Conservation (phyloP, 2,797 vertebrate species). For the Salmo trutta region DNA sequence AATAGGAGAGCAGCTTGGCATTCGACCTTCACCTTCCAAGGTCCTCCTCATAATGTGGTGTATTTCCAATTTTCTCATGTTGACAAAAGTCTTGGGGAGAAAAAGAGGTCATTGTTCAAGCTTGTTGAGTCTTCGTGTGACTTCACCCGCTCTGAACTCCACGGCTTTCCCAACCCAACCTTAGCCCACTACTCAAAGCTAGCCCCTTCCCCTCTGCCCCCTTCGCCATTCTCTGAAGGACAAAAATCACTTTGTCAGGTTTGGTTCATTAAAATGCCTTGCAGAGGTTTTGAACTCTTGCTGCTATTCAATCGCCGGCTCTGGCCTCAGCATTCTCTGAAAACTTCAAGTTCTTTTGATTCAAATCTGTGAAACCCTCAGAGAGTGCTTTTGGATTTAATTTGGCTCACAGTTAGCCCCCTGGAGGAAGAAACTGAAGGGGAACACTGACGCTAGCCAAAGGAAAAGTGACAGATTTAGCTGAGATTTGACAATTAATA, state of each 20-base stretch:
- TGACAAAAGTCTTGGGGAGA: conserved; percentile 55
- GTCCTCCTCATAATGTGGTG: conserved; percentile 49
- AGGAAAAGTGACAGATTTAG: conserved; percentile 44
- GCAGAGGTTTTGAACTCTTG: conserved; percentile 50
- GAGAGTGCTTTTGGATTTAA: conserved; percentile 46
- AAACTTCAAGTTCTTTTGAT: conserved; percentile 46
- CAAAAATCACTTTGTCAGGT: conserved; percentile 58
- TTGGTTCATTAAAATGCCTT: conserved; percentile 64
- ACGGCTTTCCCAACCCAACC: conserved; percentile 22
- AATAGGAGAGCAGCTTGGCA: conserved; percentile 48
- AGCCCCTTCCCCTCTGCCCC: conserved; percentile 28
- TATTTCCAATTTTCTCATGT: conserved; percentile 62
- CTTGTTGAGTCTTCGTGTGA: conserved; percentile 55
- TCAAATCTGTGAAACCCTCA: conserved; percentile 47
- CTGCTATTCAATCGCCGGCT: conserved; percentile 38
- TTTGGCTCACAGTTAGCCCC: conserved; percentile 35
- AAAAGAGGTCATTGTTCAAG: conserved; percentile 52
- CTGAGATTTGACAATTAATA: conserved; percentile 51
- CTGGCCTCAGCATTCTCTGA: conserved; percentile 15
- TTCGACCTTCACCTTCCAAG: conserved; percentile 52
- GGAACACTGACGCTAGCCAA: conserved; percentile 29
- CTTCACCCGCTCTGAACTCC: conserved; percentile 48
- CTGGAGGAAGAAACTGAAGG: conserved; percentile 24
- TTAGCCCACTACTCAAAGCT: conserved; percentile 30
- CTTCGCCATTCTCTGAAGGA: conserved; percentile 46